Evolutionary conservation across 23 tunicate species (phyloP).

Genomic region (Ascidia mentula): DNA sequence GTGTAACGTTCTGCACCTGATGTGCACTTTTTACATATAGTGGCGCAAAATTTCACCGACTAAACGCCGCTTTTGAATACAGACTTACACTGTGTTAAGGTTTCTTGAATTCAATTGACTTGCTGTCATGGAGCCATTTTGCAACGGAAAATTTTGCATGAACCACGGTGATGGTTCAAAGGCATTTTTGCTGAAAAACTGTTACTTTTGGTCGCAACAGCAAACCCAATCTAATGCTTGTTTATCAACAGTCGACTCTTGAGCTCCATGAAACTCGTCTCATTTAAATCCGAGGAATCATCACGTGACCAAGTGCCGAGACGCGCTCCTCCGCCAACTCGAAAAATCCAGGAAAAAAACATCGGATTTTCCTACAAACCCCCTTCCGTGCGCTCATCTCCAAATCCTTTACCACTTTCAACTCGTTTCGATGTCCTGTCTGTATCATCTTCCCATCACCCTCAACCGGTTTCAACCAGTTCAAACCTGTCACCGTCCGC

Average conservation of each 20-base stretch:
- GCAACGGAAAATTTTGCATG: too few species aligned
- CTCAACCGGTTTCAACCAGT: background rate
- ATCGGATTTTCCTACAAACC: background rate
- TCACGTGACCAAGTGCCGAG: background rate
- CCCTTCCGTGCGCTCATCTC: background rate
- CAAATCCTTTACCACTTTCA: background rate
- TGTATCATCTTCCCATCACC: background rate
- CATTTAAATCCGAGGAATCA: conserved; percentile 39
- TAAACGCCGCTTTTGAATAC: too few species aligned
- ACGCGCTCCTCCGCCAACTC: background rate
- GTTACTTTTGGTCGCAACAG: too few species aligned
- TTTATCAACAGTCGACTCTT: conserved; percentile 29
- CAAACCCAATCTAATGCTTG: background rate
- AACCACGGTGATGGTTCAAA: too few species aligned
- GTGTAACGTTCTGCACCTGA: too few species aligned
- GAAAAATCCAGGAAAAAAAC: background rate
- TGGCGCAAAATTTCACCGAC: too few species aligned
- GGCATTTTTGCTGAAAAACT: too few species aligned
- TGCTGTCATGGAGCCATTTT: too few species aligned
- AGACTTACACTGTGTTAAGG: too few species aligned
- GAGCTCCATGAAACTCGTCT: conserved; percentile 75
- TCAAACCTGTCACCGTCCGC: background rate
- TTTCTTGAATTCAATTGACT: too few species aligned
- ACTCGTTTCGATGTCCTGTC: background rate
- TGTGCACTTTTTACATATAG: too few species aligned